These are phyloP conservation scores for Rhopilema esculentum DNA, from an alignment of 30 jellyfish, hydroid and myxozoan species.

Conservation along the genomic window DNA sequence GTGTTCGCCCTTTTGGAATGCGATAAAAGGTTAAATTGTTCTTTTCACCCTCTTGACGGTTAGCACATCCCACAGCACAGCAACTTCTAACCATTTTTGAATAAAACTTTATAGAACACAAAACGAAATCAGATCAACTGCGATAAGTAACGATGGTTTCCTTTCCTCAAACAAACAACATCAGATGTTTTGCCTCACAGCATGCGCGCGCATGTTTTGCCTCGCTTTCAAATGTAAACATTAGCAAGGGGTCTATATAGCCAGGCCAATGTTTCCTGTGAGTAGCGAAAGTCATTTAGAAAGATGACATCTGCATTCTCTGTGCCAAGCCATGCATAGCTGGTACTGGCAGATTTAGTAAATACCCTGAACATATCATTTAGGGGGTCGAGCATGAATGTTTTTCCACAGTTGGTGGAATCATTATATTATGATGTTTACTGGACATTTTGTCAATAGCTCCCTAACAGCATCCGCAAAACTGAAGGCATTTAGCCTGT, in stretches of 20 bases:
- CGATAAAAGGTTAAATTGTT: constrained; percentile 26
- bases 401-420: too few relatives aligned
- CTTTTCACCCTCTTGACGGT: constrained; percentile 8
- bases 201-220: constrained; percentile 45
- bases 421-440: too few relatives aligned
- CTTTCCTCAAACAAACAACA: background rate
- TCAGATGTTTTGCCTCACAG: constrained; percentile 7
- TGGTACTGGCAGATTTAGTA: too few relatives aligned
- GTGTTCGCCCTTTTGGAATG: constrained; percentile 51
- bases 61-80: constrained; percentile 54
- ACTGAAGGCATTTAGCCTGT: too few relatives aligned
- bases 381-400: too few relatives aligned
- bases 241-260: constrained; percentile 22
- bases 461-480: too few relatives aligned
- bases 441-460: too few relatives aligned
- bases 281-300: too few relatives aligned
- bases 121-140: background rate
- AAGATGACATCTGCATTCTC: too few relatives aligned
- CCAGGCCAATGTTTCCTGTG: too few relatives aligned
- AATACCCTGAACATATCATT: too few relatives aligned
- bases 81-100: constrained; percentile 55
- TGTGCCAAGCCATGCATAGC: too few relatives aligned
- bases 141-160: background rate
- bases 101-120: background rate
- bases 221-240: constrained; percentile 3